Base-by-base conservation (phyloP, 2,888 invertebrate species). In the Frankliniella intonsa region DNA sequence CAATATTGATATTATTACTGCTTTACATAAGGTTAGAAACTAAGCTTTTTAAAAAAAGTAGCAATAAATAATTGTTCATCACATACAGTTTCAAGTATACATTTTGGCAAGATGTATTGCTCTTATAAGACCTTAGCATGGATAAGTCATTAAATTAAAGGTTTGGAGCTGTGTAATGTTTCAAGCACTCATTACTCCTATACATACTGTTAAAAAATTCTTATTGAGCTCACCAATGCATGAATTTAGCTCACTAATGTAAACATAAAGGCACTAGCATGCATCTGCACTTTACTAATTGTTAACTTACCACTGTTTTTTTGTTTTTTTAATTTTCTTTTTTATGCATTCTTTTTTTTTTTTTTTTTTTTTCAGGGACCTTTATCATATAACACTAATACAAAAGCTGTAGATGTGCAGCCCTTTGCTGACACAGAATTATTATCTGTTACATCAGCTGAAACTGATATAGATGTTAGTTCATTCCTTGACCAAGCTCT, bases 401-500 rank as follows among this genome's bases (percentile, higher is more conserved):
- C 25, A 12, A 76, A n/a, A 10, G 22, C 69, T 12, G 25, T 5
- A 22, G 25, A 25, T 25, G 22, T 25, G 11, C 11, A 62, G 62
- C 7, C n/a, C 11, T 9, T 69, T 25, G 25, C 25, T 5, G 69
- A 76, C 25, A 22, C 12, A 25, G 69, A 69, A 9, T 69, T 69
- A 22, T n/a, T 22, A 5, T 69, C 69, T n/a, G 69, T 22, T 12
- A 76, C 69, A 76, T 76, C 69, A 10, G 25, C 12, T 76, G 69
- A 76, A 22, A 22, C 69, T 76, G 69, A 76, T 22, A 12, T 25
- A 25, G 69, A 76, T 76, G 69, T 76, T 25, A 76, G 69, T 76
- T 76, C 69, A 3, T 76, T 76, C 25, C 69, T 76, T 76, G 69
- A 76, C 9, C 69, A 76, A 25, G 69, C 69, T 1, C 25, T 76